Base-by-base conservation (phyloP, 2,113 vertebrate genomes). In the Oryzias melastigma region DNA sequence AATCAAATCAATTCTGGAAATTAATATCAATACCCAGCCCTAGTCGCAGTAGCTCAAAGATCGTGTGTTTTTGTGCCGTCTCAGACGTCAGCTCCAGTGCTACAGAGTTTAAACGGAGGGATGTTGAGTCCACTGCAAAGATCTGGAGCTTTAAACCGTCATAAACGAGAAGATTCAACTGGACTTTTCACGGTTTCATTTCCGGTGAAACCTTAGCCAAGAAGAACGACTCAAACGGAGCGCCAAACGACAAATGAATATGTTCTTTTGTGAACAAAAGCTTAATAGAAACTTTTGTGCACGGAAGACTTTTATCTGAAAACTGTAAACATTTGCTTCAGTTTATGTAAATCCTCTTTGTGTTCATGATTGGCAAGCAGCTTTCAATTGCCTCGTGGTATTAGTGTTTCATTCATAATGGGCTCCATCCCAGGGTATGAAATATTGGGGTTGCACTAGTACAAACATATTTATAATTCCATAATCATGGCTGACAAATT, bases 401-500 rank as follows among this genome's bases (percentile, higher is more conserved):
- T 85, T 62, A 71, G 19, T 62, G 47, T 54, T 69, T 52, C 50
- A 52, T 44, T 73, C 22, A 68, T 64, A 70, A 75, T 68, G 44
- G 48, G 45, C 24, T 64, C 20, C 27, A n/a, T 68, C 73, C 29
- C 41, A 71, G 27, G 16, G 17, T 53, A 54, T 56, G 18, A 64
- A 58, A 72, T 66, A 76, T 68, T 58, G 22, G 55, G 56, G 24
- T 57, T 68, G 43, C 55, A 44, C 68, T 73, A 47, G 17, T 66
- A 48, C 54, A 75, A 58, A 76, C 53, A 50, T 69, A 59, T 81
- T 60, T 45, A 55, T 68, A 52, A 62, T n/a, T 69, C 59, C 71
- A 61, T 78, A 75, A 56, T 64, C 40, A 51, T 69, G 71, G 69
- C 56, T 72, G 77, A 81, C 75, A 73, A 53, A 78, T 81, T 47